These are phyloP conservation scores for Sebastiscus tertius DNA, from an alignment of 2,797 vertebrate genomes.

Conservation along the genomic window DNA sequence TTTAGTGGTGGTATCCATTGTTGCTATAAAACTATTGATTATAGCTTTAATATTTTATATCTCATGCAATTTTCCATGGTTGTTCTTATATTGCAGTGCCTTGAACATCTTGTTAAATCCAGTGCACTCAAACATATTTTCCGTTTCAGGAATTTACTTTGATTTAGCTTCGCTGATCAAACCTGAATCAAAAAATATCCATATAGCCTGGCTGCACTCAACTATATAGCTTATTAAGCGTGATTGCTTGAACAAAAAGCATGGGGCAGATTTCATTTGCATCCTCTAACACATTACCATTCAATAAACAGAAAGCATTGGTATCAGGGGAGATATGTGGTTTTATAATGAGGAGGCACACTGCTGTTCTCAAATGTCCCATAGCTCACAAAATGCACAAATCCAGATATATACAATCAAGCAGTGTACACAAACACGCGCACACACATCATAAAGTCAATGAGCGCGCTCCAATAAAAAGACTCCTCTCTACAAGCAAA, in stretches of 20 bases:
- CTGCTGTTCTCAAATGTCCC: slow-evolving; percentile 58
- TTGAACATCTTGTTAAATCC: background rate
- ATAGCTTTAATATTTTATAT: background rate
- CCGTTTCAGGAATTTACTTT: slow-evolving; percentile 20
- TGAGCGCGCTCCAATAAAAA: slow-evolving; percentile 56
- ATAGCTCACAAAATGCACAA: slow-evolving; percentile 57
- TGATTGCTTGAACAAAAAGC: slow-evolving; percentile 68
- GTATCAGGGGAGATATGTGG: slow-evolving; percentile 69
- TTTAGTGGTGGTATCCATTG: background rate
- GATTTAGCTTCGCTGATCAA: slow-evolving; percentile 38
- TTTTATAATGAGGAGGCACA: slow-evolving; percentile 75
- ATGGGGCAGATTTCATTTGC: slow-evolving; percentile 61
- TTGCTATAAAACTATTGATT: slow-evolving; percentile 1
- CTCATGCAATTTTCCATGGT: background rate
- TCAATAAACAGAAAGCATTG: slow-evolving; percentile 76
- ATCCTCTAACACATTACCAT: slow-evolving; percentile 68
- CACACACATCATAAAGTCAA: slow-evolving; percentile 42
- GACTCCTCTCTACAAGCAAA: slow-evolving; percentile 48
- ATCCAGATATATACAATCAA: slow-evolving; percentile 60
- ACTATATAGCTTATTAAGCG: slow-evolving; percentile 59
- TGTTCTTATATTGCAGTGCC: background rate
- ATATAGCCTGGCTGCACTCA: slow-evolving; percentile 38
- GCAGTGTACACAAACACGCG: background rate
- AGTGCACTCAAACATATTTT: slow-evolving; percentile 2
- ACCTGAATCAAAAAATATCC: slow-evolving; percentile 50